Base-by-base conservation (phyloP, 2,888 invertebrate genomes). In the Apamea epomidion region DNA sequence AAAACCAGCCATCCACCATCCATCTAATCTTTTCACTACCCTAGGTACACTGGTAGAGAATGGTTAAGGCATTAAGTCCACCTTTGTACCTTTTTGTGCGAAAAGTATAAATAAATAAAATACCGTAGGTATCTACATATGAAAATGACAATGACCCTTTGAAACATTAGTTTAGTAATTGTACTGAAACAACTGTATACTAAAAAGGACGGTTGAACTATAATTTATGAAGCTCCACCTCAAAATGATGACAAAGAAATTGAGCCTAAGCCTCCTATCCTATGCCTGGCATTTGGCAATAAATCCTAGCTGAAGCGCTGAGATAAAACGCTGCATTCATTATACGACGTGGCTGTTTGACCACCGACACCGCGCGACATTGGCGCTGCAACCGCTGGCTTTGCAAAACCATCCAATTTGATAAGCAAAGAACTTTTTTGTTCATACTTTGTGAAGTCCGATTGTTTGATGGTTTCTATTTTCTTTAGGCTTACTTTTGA, bases 271-370 rank as follows among this genome's bases (percentile, higher is more conserved):
- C 62, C 68, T 69, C 67, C 29, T 64, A 42, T 51, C 58, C 71
- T 67, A 60, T 54, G 32, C 67, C 76, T 74, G 65, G 85, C 83
- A 86, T 84, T 88, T 78, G 78, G 84, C 83, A 90, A 87, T 90
- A 91, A 92, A 91, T 92, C 91, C 87, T 72, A 73, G 87, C 92
- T 92, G 92, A 89, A 91, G 88, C 88, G 87, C 88, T 83, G 83
- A 84, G 92, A 92, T 92, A 92, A 91, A 90, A 85, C 83, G 82
- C 60, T 81, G 87, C 88, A 89, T 90, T 87, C 86, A 88, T 90
- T 88, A 90, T 85, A 79, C 72, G 80, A 78, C 84, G 76, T 62
- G 74, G 80, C 77, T 78, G 86, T 85, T 85, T 86, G 85, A 87
- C 83, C 81, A 32, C 69, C 62, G 80, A 71, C 60, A 68, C 51